These are phyloP conservation scores for Arothron firmamentum DNA, from an alignment of 2,113 vertebrate species.

Conservation along the genomic window DNA sequence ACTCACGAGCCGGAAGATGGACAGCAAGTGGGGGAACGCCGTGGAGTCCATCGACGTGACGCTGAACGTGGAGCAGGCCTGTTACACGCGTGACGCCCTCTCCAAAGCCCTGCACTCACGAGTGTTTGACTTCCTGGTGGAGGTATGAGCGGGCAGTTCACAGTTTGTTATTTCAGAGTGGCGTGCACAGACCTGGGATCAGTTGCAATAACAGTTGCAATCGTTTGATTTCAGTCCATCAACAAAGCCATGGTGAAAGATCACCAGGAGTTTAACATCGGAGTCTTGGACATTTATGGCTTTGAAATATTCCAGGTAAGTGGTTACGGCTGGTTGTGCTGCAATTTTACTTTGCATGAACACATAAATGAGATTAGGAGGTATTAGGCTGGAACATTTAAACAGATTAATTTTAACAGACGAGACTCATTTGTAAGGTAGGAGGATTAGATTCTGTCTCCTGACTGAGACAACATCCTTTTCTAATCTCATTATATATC, in stretches of 20 bases:
- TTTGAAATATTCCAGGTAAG: slow-evolving; percentile 98
- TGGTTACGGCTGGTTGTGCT: not conserved
- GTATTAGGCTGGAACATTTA: slow-evolving; percentile 41
- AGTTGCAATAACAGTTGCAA: not conserved
- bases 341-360: slow-evolving; percentile 6
- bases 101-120: slow-evolving; percentile 92
- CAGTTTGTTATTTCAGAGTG: not conserved
- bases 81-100: slow-evolving; percentile 93
- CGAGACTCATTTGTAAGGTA: slow-evolving; percentile 51
- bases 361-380: slow-evolving; percentile 47
- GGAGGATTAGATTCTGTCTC: slow-evolving; percentile 56
- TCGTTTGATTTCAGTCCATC: slow-evolving; percentile 82
- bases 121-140: slow-evolving; percentile 92
- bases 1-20: slow-evolving; percentile 96
- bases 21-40: slow-evolving; percentile 95
- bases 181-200: not conserved
- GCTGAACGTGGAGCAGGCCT: slow-evolving; percentile 94
- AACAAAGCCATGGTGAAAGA: slow-evolving; percentile 97
- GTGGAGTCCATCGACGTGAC: slow-evolving; percentile 93
- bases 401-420: slow-evolving; percentile 54
- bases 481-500: slow-evolving; percentile 60
- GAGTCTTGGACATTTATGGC: slow-evolving; percentile 96
- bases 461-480: slow-evolving; percentile 50
- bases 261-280: slow-evolving; percentile 90
- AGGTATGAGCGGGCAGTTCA: slow-evolving; percentile 69